Base-by-base conservation (phyloP, 2,113 vertebrate genomes). In the Stictonetta naevosa region DNA sequence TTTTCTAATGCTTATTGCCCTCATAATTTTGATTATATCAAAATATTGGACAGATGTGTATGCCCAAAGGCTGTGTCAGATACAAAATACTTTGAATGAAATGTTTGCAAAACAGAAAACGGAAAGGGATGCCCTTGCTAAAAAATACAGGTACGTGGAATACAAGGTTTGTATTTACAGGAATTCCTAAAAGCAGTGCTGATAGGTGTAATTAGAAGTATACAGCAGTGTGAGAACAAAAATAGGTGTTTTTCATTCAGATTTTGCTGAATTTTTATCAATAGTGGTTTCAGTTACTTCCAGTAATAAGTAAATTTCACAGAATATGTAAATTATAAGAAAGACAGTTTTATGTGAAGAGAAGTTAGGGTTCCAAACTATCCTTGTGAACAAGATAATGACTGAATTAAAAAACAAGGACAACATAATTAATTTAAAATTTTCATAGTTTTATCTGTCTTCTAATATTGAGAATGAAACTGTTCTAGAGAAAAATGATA, bases 91-190 rank as follows among this genome's bases (percentile, higher is more conserved):
- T 87, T 88, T 98, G 95, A 97, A 98, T 95, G 76, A 94, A 76
- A 73, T 98, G 62, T 95, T 98, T 97, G 91, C 91, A 83, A 96
- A 95, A 48, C 98, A 98, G 86, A 98, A 97, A 88, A 88, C 75
- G 67, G 97, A 98, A 97, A 97, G 97, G 22, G 97, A 98, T 95
- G 73, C 76, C 11, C 96, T 98, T 93, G 97, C 96, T 95, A 98
- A 98, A 97, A 98, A 98, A 90, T 98, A 98, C 95, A 97, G 98
- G 98, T 98, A 86, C 92, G 97, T 88, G 69, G 36, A 86, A 83
- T 36, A 74, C 13, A 86, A 90, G 34, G 12, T 23, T 44, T 62
- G 3, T 79, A 31, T 93, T 34, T 13, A 44, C 56, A 74, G 50
- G 29, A 75, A 36, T 84, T 92, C 19, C 74, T 48, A 63, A 26